Evolutionary conservation across 2,113 vertebrate species (phyloP).

Genomic region (Silurus asotus): DNA sequence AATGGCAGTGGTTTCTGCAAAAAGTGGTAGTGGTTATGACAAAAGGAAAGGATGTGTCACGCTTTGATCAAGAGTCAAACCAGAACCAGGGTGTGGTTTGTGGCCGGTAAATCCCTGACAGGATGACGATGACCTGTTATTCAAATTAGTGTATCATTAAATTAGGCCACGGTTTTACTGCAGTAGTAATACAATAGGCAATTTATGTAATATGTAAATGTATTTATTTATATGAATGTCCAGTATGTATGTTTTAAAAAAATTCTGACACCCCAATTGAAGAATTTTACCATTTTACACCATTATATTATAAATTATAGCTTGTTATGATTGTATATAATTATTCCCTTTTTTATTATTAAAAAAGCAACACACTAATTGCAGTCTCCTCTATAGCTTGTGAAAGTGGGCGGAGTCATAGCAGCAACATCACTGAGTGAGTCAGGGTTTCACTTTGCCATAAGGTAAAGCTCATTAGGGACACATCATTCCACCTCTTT

Average conservation of each 20-base stretch:
- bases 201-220: too few relatives aligned
- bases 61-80: too few relatives aligned
- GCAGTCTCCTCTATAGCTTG: neutral
- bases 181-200: neutral
- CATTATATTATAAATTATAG: too few relatives aligned
- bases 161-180: neutral
- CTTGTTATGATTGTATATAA: neutral
- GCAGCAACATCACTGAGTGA: constrained; percentile 22
- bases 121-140: neutral
- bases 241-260: neutral
- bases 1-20: constrained; percentile 48
- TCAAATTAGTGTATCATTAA: neutral
- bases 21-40: too few relatives aligned
- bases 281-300: neutral
- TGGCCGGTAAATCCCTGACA: too few relatives aligned
- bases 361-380: neutral
- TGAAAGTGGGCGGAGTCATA: neutral
- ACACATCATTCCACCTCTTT: constrained; percentile 6
- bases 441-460: constrained; percentile 3
- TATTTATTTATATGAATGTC: neutral
- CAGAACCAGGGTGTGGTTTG: too few relatives aligned
- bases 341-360: neutral
- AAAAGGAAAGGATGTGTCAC: too few relatives aligned
- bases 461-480: constrained; percentile 33
- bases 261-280: neutral